Base-by-base conservation (phyloP, 2,113 vertebrate genomes). In the Illadopsis cleaveri region DNA sequence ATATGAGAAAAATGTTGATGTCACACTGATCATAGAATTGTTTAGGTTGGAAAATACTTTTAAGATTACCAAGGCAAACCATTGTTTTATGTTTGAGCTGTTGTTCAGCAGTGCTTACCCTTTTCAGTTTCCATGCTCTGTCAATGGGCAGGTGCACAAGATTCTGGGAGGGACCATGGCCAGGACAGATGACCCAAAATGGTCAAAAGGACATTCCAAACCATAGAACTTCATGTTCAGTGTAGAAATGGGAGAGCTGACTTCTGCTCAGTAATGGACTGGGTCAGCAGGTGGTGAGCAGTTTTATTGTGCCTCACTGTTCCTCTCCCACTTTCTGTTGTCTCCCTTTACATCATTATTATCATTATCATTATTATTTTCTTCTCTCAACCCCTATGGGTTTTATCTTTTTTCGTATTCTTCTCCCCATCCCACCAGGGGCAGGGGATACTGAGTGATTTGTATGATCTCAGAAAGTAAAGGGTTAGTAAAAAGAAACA, bases 261-360 rank as follows among this genome's bases (percentile, higher is more conserved):
- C 18, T 20, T 10, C 25, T 80, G 25, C 5, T 42, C 13, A 15
- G 18, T 27, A 56, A 27, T 27, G 5, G 17, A 35, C 57, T 35
- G 17, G 14, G 31, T 33, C 35, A 64, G 35, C 0, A 0, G 9
- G 1, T 17, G 14, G 12, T 42, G 22, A 42, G 31, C 6, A 48
- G 42, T 40, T 62, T 23, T 22, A 42, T 56, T 48, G 35, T 40
- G 31, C 25, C 10, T 44, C 50, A 19, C 18, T 57, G 16, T 16
- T 23, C 10, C 31, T 42, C 21, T 31, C 17, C 19, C 5, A 5
- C 9, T 48, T 64, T 56, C 12, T 48, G 17, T 48, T 48, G 27
- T 19, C 17, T n/a, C 28, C 7, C 15, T 73, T 64, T 28, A 33
- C 28, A 35, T 8, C 13, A 50, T 7, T 38, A 25, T 33, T 54